These are phyloP conservation scores for Bambusicola thoracicus DNA, from an alignment of 2,113 vertebrate genomes.

Conservation along the genomic window DNA sequence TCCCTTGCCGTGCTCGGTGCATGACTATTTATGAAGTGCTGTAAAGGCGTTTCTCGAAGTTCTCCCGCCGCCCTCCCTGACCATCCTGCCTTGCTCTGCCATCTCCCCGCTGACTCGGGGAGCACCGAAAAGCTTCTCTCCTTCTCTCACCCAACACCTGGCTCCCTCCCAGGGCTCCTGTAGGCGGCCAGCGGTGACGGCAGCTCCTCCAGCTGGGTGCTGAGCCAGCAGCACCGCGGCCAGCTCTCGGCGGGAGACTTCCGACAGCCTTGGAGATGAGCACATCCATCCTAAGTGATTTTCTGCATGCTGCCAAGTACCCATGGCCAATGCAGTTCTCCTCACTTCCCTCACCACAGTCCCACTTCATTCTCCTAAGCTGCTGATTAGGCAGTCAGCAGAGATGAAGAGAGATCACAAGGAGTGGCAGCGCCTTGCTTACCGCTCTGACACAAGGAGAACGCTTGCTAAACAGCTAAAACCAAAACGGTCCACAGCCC, in stretches of 20 bases:
- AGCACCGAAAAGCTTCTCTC: neutral
- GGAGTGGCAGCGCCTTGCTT: neutral
- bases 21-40: neutral
- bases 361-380: neutral
- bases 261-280: neutral
- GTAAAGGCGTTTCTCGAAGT: neutral
- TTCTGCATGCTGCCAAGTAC: neutral
- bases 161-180: neutral
- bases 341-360: neutral
- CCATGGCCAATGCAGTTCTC: neutral
- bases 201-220: constrained; percentile 17
- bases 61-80: neutral
- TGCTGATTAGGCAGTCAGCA: neutral
- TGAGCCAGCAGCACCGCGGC: constrained; percentile 13
- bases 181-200: neutral
- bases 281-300: neutral
- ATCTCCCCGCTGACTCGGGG: neutral
- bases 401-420: neutral
- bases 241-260: constrained; percentile 21
- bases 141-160: neutral
- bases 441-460: neutral
- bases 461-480: neutral
- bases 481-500: neutral
- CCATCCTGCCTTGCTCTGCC: neutral
- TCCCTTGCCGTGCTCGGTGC: neutral